A percentile compares a stretch with the other conserved stretches of the same genome.
phyloP scores from a whole-genome alignment of 2,797 vertebrate genomes.

The Tragopan temminckii region DNA sequence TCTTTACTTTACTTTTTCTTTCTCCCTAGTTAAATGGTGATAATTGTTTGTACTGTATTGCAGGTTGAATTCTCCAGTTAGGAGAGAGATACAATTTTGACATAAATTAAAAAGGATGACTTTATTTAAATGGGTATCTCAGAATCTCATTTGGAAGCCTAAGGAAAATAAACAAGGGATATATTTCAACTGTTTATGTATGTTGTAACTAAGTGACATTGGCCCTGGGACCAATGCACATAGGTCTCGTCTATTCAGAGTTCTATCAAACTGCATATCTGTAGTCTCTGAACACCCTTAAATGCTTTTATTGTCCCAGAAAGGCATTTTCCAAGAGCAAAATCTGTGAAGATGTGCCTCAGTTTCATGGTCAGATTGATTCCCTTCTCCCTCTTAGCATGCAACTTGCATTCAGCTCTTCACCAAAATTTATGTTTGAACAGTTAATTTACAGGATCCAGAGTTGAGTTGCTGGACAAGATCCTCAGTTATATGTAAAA shows the following conservation, averaged over 20 bases:
- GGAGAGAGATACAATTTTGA: neutral
- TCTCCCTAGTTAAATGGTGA: neutral
- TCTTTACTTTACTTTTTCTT: neutral
- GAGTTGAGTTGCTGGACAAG: neutral
- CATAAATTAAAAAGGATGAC: neutral
- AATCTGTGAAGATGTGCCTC: neutral
- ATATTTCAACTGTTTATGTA: neutral
- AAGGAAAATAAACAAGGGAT: conserved; percentile 4
- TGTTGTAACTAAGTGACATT: neutral
- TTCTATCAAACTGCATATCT: neutral
- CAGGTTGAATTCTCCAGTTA: neutral
- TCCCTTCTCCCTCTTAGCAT: neutral
- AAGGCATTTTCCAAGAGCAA: neutral
- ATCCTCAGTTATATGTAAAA: neutral
- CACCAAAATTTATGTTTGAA: neutral
- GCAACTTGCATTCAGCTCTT: neutral
- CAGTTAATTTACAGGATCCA: neutral
- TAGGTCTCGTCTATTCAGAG: neutral
- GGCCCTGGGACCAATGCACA: neutral
- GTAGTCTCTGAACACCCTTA: neutral
- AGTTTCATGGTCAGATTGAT: neutral
- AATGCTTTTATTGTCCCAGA: neutral
- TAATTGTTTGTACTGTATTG: neutral
- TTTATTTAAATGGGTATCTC: conserved; percentile 8
- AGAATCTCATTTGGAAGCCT: neutral